These are phyloP conservation scores for Biston stratarius DNA, from an alignment of 2,888 invertebrate species.

Conservation along the genomic window DNA sequence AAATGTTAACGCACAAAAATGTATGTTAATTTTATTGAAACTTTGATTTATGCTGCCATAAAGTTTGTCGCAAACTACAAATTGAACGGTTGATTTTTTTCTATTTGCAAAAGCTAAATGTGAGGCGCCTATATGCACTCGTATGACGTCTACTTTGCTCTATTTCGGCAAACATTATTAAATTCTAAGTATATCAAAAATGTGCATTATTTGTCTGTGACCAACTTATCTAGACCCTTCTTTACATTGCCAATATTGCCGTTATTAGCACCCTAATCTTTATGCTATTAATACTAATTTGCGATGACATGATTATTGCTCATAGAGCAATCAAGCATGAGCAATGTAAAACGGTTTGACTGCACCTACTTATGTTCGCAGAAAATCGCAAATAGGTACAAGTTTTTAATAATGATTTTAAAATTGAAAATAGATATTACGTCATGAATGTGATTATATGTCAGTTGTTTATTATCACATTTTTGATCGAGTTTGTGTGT, in stretches of 20 bases:
- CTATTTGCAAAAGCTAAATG: too few relatives aligned
- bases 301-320: not conserved
- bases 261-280: not conserved
- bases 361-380: constrained; percentile 24
- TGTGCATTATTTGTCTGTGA: constrained; percentile 1
- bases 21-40: too few relatives aligned
- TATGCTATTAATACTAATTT: not conserved
- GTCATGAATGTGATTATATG: not conserved
- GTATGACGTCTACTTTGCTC: not conserved
- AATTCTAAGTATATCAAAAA: not conserved
- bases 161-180: not conserved
- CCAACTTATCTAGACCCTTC: constrained; percentile 4
- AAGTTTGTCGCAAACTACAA: too few relatives aligned
- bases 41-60: too few relatives aligned
- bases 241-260: not conserved
- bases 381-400: constrained; percentile 29
- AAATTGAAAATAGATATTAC: constrained; percentile 5
- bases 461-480: not conserved
- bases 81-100: too few relatives aligned
- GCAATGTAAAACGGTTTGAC: constrained; percentile 7
- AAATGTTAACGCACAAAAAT: too few relatives aligned
- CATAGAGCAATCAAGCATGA: not conserved
- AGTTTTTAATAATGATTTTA: constrained; percentile 24
- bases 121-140: not conserved
- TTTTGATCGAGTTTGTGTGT: not conserved